A percentile compares a stretch with the other conserved stretches of the same genome.
These are phyloP conservation scores for Cephalopholis sonnerati DNA, from an alignment of 2,113 vertebrate genomes.

Conservation along the genomic window DNA sequence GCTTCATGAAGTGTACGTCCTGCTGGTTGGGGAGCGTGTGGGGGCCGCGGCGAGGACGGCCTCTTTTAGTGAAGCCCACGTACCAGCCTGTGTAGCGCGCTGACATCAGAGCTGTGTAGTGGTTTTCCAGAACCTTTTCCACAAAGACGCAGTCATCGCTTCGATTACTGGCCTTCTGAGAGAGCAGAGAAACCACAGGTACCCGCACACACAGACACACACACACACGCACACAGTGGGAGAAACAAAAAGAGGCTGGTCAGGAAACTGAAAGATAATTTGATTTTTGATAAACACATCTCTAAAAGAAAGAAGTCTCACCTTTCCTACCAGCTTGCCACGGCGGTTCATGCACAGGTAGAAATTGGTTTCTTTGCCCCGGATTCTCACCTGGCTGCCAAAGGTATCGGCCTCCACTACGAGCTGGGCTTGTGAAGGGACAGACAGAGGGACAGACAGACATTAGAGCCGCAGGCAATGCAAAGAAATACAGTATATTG, in stretches of 20 bases:
- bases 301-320: slow-evolving; percentile 67
- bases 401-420: slow-evolving; percentile 90
- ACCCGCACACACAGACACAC: slow-evolving; percentile 21
- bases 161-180: slow-evolving; percentile 86
- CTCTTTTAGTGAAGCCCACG: slow-evolving; percentile 87
- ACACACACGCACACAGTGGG: slow-evolving; percentile 48
- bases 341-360: slow-evolving; percentile 89
- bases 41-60: slow-evolving; percentile 84
- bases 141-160: slow-evolving; percentile 87
- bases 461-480: slow-evolving; percentile 74
- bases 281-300: background rate
- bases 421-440: slow-evolving; percentile 89
- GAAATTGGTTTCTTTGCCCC: slow-evolving; percentile 87
- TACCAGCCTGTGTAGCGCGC: slow-evolving; percentile 87
- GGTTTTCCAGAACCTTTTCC: slow-evolving; percentile 89
- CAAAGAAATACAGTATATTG: background rate
- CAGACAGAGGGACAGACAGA: slow-evolving; percentile 82
- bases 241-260: slow-evolving; percentile 70
- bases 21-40: slow-evolving; percentile 86
- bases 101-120: slow-evolving; percentile 89
- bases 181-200: slow-evolving; percentile 64
- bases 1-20: slow-evolving; percentile 89
- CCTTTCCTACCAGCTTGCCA: slow-evolving; percentile 88
- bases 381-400: slow-evolving; percentile 89
- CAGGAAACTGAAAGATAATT: slow-evolving; percentile 60